These are phyloP conservation scores for Micoletzkya japonica DNA, from an alignment of 2,888 invertebrate genomes.

Conservation along the genomic window DNA sequence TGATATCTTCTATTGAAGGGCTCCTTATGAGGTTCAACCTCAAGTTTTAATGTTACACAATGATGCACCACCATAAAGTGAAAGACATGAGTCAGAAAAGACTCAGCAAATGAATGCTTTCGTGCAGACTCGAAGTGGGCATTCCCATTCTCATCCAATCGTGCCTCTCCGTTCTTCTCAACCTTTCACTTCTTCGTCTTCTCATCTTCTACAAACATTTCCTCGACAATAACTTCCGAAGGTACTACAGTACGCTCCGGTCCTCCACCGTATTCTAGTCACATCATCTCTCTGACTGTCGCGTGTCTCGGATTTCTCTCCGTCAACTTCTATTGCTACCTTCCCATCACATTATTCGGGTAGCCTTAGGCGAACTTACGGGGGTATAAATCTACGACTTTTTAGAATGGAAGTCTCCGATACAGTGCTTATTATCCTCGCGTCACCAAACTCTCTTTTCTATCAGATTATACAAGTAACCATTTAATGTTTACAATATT, in stretches of 20 bases:
- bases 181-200: constrained; percentile 2
- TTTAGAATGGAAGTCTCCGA: constrained; percentile 9
- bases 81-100: no score
- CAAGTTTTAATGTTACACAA: no score
- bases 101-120: no score
- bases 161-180: neutral
- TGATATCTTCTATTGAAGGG: no score
- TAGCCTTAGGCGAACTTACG: neutral
- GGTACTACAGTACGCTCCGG: neutral
- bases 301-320: constrained; percentile 9
- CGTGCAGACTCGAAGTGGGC: constrained; percentile 13
- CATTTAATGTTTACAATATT: neutral
- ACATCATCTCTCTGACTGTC: constrained; percentile 13
- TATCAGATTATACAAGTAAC: constrained; percentile 18
- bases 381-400: neutral
- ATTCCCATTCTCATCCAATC: constrained; percentile 18
- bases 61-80: no score
- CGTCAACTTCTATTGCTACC: constrained; percentile 23
- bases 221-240: constrained; percentile 14
- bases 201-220: constrained; percentile 9
- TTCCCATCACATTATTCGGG: constrained; percentile 20
- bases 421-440: constrained; percentile 21
- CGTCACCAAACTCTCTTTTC: constrained; percentile 21
- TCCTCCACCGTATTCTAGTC: neutral
- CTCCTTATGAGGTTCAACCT: no score